A percentile compares a stretch with the other conserved stretches of the same genome.
Conservation (phyloP, 53 echinoderm and acorn worm genomes). For the Henricia sp. region DNA sequence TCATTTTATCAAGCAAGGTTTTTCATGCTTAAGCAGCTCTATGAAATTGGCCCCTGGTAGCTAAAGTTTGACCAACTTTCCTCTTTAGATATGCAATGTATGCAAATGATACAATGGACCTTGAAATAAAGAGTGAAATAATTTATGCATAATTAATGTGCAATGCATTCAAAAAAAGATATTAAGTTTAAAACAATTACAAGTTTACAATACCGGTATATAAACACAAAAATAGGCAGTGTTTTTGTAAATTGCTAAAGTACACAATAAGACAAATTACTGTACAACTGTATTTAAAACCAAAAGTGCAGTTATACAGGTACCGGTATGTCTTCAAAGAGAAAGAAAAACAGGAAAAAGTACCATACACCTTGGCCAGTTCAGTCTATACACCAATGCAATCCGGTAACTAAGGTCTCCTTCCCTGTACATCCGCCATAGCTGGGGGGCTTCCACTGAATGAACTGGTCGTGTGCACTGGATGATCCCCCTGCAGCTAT, state of each 20-base stretch:
- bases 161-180: conserved; percentile 1
- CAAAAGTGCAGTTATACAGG: conserved; percentile 20
- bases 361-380: neutral
- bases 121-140: neutral
- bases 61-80: no score
- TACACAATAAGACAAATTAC: conserved; percentile 15
- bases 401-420: no score
- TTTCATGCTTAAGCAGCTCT: no score
- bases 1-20: no score
- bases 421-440: neutral
- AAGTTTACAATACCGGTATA: conserved; percentile 44
- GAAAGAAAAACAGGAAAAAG: neutral
- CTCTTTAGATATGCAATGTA: no score
- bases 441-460: neutral
- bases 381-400: conserved; percentile 4
- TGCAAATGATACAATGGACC: no score
- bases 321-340: neutral
- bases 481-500: no score
- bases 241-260: conserved; percentile 48
- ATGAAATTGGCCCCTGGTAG: no score
- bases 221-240: conserved; percentile 43
- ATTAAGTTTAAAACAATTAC: conserved; percentile 22
- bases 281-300: neutral
- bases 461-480: no score
- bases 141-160: conserved; percentile 10